Conservation (phyloP, 2,888 invertebrate genomes). For the Protodeltote pygarga region DNA sequence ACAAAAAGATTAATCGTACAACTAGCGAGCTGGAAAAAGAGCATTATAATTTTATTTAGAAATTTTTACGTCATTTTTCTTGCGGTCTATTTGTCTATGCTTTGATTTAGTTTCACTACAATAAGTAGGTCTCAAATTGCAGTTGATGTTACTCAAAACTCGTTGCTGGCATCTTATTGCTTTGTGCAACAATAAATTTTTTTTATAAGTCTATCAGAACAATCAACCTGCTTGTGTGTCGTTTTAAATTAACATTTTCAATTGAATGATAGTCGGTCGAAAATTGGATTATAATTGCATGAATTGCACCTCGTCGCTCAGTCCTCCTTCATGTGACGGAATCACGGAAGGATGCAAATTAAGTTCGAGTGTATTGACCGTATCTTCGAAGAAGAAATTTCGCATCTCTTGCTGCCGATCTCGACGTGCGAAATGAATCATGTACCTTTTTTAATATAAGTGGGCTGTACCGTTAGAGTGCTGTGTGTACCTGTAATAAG, state of each 20-base stretch:
- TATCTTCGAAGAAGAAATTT: conserved; percentile 43
- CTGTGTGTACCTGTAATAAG: conserved; percentile 34
- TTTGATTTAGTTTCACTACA: neutral
- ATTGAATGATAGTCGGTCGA: neutral
- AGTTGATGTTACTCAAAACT: conserved; percentile 1
- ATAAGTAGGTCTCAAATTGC: too few species aligned
- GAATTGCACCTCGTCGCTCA: neutral
- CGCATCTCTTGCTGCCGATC: conserved; percentile 32
- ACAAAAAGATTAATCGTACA: too few species aligned
- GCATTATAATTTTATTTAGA: too few species aligned
- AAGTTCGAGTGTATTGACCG: conserved; percentile 37
- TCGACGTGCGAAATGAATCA: conserved; percentile 50
- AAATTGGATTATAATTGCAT: neutral
- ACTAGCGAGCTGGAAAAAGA: too few species aligned
- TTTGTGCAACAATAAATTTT: conserved; percentile 9
- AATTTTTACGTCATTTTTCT: too few species aligned
- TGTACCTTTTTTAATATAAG: conserved; percentile 50
- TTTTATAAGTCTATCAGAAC: neutral
- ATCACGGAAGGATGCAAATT: conserved; percentile 1
- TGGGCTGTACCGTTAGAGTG: conserved; percentile 60
- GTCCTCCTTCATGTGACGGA: neutral
- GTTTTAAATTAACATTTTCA: conserved; percentile 2
- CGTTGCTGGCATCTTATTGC: neutral
- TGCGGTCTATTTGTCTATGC: neutral
- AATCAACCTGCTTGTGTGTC: neutral